A percentile compares a stretch with the other conserved stretches of the same genome.
These are phyloP conservation scores for Dryadula phaetusa DNA, from an alignment of 2,888 invertebrate genomes.

Conservation along the genomic window DNA sequence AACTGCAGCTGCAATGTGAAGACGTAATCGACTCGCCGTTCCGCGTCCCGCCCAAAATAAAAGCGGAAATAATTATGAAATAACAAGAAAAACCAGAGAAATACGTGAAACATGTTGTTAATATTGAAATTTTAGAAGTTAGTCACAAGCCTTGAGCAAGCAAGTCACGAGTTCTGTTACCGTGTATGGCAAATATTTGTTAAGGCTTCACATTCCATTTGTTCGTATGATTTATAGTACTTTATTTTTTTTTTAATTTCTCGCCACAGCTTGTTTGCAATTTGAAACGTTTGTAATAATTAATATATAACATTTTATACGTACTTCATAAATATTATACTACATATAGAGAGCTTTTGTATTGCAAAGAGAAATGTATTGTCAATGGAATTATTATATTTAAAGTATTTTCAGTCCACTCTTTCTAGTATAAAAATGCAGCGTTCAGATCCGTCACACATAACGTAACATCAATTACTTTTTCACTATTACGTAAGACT, in stretches of 20 bases:
- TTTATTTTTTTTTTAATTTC: neutral
- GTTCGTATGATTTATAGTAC: too few relatives aligned
- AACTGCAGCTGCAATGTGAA: slow-evolving; percentile 66
- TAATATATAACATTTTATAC: neutral
- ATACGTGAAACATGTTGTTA: slow-evolving; percentile 54
- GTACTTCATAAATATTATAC: neutral
- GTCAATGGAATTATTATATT: too few relatives aligned
- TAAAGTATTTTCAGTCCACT: too few relatives aligned
- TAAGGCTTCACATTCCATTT: neutral
- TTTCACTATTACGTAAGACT: too few relatives aligned
- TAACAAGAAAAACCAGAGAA: slow-evolving; percentile 60
- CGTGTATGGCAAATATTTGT: neutral
- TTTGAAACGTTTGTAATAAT: neutral
- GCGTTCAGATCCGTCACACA: neutral
- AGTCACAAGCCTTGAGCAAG: neutral
- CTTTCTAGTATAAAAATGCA: too few relatives aligned
- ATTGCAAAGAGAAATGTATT: slow-evolving; percentile 1
- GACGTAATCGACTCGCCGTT: slow-evolving; percentile 52
- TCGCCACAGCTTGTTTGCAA: too few relatives aligned
- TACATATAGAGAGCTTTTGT: neutral
- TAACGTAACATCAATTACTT: too few relatives aligned
- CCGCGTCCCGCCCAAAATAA: slow-evolving; percentile 66
- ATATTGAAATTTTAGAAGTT: slow-evolving; percentile 53
- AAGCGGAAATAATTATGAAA: slow-evolving; percentile 74
- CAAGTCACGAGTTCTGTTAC: neutral